Conservation (phyloP, 2,113 vertebrate genomes). For the Carassius gibelio region DNA sequence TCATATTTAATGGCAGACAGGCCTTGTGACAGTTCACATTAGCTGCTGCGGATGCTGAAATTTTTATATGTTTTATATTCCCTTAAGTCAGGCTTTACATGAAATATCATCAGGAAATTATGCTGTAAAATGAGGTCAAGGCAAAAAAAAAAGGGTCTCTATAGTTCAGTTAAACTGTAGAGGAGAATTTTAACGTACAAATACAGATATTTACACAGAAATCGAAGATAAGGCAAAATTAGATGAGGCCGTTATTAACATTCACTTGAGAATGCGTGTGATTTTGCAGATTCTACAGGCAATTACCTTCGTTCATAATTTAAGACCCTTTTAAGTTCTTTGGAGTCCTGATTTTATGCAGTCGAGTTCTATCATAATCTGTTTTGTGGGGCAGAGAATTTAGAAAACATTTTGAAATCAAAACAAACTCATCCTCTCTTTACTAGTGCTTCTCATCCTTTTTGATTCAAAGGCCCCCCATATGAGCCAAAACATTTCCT, state of each 20-base stretch:
- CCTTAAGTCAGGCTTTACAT: constrained; percentile 47
- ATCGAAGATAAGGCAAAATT: background rate
- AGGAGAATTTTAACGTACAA: constrained; percentile 21
- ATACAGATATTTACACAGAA: background rate
- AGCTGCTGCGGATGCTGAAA: constrained; percentile 52
- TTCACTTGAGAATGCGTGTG: background rate
- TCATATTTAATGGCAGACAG: constrained; percentile 47
- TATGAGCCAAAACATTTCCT: background rate
- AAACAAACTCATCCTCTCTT: background rate
- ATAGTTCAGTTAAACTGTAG: constrained; percentile 15
- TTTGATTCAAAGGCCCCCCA: background rate
- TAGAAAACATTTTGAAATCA: background rate
- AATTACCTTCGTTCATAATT: constrained; percentile 35
- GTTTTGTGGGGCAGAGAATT: background rate
- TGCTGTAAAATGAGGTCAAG: constrained; percentile 54
- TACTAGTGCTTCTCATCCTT: background rate
- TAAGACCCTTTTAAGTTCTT: background rate
- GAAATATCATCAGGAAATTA: constrained; percentile 50
- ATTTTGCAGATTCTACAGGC: background rate
- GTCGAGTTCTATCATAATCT: constrained; percentile 3
- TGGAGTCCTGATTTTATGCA: background rate
- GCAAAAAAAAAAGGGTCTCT: background rate
- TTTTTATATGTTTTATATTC: constrained; percentile 49
- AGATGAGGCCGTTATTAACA: background rate
- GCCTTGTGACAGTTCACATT: constrained; percentile 52